These are phyloP conservation scores for Papilio dardanus DNA, from an alignment of 1,140 invertebrate genomes.

Conservation along the genomic window DNA sequence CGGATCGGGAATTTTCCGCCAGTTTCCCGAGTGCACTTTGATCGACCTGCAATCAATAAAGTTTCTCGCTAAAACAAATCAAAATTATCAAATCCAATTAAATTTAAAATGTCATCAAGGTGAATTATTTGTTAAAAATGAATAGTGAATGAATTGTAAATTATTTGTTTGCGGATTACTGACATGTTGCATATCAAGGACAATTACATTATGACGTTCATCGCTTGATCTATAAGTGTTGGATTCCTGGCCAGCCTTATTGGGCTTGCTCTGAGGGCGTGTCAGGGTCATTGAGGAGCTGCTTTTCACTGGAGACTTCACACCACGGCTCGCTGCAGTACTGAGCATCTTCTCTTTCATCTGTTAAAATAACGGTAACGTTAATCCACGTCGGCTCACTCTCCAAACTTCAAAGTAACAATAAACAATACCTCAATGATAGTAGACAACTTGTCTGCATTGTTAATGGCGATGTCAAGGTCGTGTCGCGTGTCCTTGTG, in stretches of 20 bases:
- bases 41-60: constrained; percentile 54
- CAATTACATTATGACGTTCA: constrained; percentile 49
- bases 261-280: constrained; percentile 49
- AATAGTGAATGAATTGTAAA: neutral
- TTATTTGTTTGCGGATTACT: neutral
- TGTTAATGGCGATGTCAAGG: constrained; percentile 84
- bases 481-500: constrained; percentile 87
- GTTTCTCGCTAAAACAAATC: constrained; percentile 28
- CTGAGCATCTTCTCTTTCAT: constrained; percentile 76
- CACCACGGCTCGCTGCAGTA: constrained; percentile 58
- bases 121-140: neutral
- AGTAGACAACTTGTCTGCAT: constrained; percentile 83
- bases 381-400: neutral
- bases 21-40: constrained; percentile 64
- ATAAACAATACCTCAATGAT: constrained; percentile 76
- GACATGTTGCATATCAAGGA: constrained; percentile 22
- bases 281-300: constrained; percentile 42
- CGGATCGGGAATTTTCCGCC: constrained; percentile 67
- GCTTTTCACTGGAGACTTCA: constrained; percentile 65
- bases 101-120: neutral
- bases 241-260: constrained; percentile 39
- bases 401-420: neutral
- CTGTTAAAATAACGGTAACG: constrained; percentile 45
- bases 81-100: neutral
- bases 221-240: constrained; percentile 24